phyloP scores from a whole-genome alignment of 2,888 invertebrate species.

The Cataglyphis livida region DNA sequence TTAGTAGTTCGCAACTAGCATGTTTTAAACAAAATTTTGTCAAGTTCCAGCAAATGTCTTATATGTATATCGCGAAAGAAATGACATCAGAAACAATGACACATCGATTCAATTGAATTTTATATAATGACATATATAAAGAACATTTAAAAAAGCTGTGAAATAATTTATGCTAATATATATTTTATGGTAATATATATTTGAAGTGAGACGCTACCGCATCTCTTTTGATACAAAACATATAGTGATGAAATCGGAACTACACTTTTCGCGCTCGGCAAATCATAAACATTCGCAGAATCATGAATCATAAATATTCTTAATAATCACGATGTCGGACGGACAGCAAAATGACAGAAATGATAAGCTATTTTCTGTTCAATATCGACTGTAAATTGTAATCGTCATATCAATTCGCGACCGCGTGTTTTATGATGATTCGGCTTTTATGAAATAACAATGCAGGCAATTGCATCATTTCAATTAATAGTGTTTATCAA shows the following conservation, averaged over 20 bases:
- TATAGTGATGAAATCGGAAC: neutral
- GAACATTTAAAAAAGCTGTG: neutral
- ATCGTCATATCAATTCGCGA: too few species aligned
- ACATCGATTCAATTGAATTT: neutral
- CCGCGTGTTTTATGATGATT: neutral
- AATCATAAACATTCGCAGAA: neutral
- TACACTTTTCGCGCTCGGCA: neutral
- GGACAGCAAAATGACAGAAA: neutral
- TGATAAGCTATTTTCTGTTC: neutral
- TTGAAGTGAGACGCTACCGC: too few species aligned
- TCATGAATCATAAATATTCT: neutral
- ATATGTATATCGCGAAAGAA: neutral
- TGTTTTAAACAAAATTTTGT: neutral
- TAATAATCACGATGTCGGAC: neutral
- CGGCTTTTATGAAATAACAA: neutral
- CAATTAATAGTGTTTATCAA: neutral
- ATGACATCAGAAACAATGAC: neutral
- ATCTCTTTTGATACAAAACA: neutral
- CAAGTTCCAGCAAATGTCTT: neutral
- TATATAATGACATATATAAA: neutral
- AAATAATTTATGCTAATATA: neutral
- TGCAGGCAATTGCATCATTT: slow-evolving; percentile 10
- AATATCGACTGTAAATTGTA: neutral
- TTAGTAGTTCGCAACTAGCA: neutral
- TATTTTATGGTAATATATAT: too few species aligned